These are phyloP conservation scores for Chironomus riparius DNA, from an alignment of 2,888 invertebrate species.

Conservation along the genomic window DNA sequence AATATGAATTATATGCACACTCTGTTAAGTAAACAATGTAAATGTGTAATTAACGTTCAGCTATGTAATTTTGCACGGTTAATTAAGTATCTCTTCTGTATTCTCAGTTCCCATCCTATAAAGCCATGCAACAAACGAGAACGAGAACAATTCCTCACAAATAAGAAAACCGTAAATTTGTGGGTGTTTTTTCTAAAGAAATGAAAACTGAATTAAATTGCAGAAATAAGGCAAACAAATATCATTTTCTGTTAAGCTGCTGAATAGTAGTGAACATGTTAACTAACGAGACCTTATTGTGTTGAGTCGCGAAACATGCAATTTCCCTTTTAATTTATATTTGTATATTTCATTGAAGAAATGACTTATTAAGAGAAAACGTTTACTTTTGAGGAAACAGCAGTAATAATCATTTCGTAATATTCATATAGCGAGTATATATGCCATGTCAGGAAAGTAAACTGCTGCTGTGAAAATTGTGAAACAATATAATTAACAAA, in stretches of 20 bases:
- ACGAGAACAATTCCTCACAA: neutral
- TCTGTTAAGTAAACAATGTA: conserved; percentile 7
- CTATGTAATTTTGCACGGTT: conserved; percentile 5
- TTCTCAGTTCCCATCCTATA: neutral
- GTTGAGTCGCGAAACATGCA: neutral
- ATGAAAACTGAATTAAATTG: no score
- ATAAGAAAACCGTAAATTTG: neutral
- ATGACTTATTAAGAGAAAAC: neutral
- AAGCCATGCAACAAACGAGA: neutral
- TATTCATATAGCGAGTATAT: neutral
- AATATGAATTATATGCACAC: no score
- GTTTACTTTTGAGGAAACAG: neutral
- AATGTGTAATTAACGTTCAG: neutral
- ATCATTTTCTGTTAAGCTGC: neutral
- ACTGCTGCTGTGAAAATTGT: conserved; percentile 4
- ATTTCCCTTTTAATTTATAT: neutral
- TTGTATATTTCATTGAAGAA: neutral
- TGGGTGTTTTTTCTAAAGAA: no score
- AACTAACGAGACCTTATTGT: neutral
- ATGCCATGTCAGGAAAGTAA: neutral
- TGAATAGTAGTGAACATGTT: neutral
- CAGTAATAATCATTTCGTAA: no score
- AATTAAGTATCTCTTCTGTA: neutral
- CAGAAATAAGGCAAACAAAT: neutral
- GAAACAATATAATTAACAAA: conserved; percentile 10